phyloP scores from a whole-genome alignment of 2,888 invertebrate species.

The Dasypogon diadema region DNA sequence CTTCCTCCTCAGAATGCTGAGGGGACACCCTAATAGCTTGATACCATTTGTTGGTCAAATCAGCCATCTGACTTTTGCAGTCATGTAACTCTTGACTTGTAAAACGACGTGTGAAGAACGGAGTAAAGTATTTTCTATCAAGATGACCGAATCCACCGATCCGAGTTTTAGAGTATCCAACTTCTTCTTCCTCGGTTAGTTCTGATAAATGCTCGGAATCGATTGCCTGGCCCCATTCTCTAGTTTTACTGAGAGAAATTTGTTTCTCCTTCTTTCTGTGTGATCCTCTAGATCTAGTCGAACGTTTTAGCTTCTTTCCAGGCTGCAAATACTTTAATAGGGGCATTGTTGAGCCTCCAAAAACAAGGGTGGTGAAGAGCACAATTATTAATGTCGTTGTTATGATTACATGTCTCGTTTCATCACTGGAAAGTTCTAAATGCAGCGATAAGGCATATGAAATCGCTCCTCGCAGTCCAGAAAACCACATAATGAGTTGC shows the following conservation, averaged over 20 bases:
- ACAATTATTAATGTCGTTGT: constrained; percentile 99
- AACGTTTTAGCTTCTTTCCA: constrained; percentile 64
- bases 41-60: constrained; percentile 97
- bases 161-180: constrained; percentile 81
- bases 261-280: constrained; percentile 79
- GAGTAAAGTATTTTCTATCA: constrained; percentile 93
- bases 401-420: constrained; percentile 95
- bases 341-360: constrained; percentile 99
- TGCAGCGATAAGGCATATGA: constrained; percentile 97
- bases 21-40: constrained; percentile 93
- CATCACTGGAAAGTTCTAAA: constrained; percentile 88
- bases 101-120: constrained; percentile 95
- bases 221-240: constrained; percentile 96
- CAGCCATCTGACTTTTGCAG: constrained; percentile 96
- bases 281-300: constrained; percentile 57
- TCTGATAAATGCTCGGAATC: constrained; percentile 95
- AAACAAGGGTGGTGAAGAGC: constrained; percentile 92
- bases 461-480: constrained; percentile 95
- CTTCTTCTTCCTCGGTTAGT: constrained; percentile 93
- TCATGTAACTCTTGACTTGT: constrained; percentile 97
- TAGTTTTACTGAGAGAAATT: constrained; percentile 95
- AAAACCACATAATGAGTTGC: constrained; percentile 99
- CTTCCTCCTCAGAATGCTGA: constrained; percentile 86
- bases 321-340: constrained; percentile 88
- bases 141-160: constrained; percentile 90